These are phyloP conservation scores for Todiramphus saurophagus DNA, from an alignment of 2,113 vertebrate species.

Conservation along the genomic window DNA sequence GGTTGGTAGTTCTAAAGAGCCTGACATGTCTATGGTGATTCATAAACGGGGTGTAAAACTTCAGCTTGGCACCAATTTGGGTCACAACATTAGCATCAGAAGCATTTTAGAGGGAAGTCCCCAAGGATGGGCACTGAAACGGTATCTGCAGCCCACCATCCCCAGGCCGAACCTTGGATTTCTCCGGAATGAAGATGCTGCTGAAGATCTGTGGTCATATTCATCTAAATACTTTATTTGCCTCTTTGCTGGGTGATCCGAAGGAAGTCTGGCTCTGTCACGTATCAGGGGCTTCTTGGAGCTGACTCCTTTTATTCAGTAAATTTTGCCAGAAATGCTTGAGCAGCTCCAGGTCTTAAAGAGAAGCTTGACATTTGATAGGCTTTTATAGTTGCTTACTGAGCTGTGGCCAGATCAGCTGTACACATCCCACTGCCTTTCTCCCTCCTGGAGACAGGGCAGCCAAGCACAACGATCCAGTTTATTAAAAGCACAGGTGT, in stretches of 20 bases:
- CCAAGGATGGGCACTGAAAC: not conserved
- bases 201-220: not conserved
- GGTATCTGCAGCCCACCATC: accelerated
- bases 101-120: not conserved
- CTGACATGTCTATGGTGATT: not conserved
- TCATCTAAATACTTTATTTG: not conserved
- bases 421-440: not conserved
- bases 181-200: not conserved
- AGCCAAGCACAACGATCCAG: not conserved
- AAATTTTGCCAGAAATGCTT: not conserved
- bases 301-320: not conserved
- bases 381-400: not conserved
- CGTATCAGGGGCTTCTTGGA: not conserved
- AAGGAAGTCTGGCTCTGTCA: not conserved
- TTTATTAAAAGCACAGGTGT: not conserved
- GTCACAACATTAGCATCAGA: not conserved
- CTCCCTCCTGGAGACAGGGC: not conserved
- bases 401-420: not conserved
- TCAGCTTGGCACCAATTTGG: not conserved
- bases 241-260: not conserved
- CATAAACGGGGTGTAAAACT: not conserved
- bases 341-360: not conserved
- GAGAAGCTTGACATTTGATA: not conserved
- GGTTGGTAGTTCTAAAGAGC: not conserved
- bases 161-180: not conserved